These are phyloP conservation scores for Calameuta filiformis DNA, from an alignment of 2,888 invertebrate species.

Conservation along the genomic window DNA sequence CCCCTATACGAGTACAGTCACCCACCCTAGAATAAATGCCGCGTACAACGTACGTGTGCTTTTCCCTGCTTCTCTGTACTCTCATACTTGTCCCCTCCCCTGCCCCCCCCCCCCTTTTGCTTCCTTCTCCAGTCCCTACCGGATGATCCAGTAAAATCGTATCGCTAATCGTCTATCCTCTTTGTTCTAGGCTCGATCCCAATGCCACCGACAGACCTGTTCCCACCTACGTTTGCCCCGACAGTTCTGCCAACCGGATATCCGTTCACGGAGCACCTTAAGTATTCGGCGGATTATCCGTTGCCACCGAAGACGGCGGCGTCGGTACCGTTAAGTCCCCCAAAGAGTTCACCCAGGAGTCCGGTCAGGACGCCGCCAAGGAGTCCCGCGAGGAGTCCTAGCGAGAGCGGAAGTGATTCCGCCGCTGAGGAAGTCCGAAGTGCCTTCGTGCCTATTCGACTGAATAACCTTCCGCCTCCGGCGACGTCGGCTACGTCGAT, in stretches of 20 bases:
- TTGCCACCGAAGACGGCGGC: slow-evolving; percentile 25
- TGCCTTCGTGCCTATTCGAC: slow-evolving; percentile 59
- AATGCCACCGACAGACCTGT: slow-evolving; percentile 54
- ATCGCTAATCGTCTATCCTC: not conserved
- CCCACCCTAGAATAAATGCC: slow-evolving; percentile 1
- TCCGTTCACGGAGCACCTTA: slow-evolving; percentile 48
- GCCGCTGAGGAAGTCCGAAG: slow-evolving; percentile 58
- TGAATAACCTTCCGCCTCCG: slow-evolving; percentile 43
- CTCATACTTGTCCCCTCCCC: not conserved
- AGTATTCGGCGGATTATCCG: slow-evolving; percentile 51
- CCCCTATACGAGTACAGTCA: slow-evolving; percentile 10
- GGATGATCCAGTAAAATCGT: not conserved
- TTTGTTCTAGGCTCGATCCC: slow-evolving; percentile 51
- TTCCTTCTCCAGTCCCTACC: not conserved
- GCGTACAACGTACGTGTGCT: not conserved
- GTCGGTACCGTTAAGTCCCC: slow-evolving; percentile 26
- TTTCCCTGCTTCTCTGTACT: slow-evolving; percentile 5
- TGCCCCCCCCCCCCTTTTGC: not conserved
- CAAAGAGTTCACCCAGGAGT: slow-evolving; percentile 25
- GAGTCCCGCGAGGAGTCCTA: slow-evolving; percentile 40
- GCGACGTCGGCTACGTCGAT: slow-evolving; percentile 29
- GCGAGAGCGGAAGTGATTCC: slow-evolving; percentile 58
- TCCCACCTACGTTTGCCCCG: slow-evolving; percentile 51
- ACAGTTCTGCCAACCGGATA: slow-evolving; percentile 52
- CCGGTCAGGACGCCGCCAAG: slow-evolving; percentile 50